phyloP scores from a whole-genome alignment of 37 sponge, comb jelly and placozoan genomes.

The Amphimedon queenslandica region DNA sequence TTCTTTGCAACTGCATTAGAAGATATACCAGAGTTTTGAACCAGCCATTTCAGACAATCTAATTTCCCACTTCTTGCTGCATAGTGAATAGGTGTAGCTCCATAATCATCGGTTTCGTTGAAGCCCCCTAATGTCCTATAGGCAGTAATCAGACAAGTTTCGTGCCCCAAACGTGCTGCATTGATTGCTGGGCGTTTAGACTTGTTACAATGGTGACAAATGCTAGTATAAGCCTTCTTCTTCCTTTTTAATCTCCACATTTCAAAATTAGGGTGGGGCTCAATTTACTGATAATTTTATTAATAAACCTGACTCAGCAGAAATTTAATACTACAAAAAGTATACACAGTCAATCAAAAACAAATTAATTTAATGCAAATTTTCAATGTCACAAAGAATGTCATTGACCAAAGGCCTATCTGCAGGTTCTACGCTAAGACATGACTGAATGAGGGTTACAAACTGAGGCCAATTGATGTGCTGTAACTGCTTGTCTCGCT shows the following conservation, averaged over 20 bases:
- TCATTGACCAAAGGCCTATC: not conserved
- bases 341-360: too few relatives aligned
- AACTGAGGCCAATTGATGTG: not conserved
- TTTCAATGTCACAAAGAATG: too few relatives aligned
- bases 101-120: conserved; percentile 86
- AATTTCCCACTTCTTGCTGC: conserved; percentile 84
- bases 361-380: too few relatives aligned
- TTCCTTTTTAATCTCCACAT: conserved; percentile 15
- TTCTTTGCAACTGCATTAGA: conserved; percentile 71
- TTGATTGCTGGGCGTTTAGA: conserved; percentile 53
- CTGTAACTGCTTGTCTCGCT: not conserved
- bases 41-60: conserved; percentile 82
- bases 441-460: not conserved
- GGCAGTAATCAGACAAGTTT: conserved; percentile 68
- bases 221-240: conserved; percentile 34
- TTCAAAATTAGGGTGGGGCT: not conserved
- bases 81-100: conserved; percentile 92
- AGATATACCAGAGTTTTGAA: conserved; percentile 71
- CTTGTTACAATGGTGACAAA: conserved; percentile 53
- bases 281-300: too few relatives aligned
- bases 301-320: too few relatives aligned
- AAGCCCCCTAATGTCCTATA: conserved; percentile 71
- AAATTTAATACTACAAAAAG: too few relatives aligned
- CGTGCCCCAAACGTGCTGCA: conserved; percentile 82
- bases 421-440: not conserved